Base-by-base conservation (phyloP, 1,140 invertebrate species). In the Battus philenor region DNA sequence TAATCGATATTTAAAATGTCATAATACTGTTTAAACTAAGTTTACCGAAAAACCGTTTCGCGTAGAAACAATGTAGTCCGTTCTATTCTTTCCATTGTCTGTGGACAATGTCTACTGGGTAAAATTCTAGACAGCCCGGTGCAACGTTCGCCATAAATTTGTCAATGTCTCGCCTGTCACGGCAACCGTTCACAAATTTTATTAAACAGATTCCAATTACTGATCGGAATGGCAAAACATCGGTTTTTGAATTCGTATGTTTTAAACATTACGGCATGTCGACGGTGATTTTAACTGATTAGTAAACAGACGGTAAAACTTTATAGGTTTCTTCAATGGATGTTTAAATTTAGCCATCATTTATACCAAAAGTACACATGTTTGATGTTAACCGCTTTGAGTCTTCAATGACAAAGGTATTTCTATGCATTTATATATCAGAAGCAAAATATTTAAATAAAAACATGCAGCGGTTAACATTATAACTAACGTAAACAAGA, bases 141-240 rank as follows among this genome's bases (percentile, higher is more conserved):
- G 16, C 44, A 48, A 34, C 29, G 41, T 20, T 20, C 32, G 41
- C 52, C 46, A 57, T 71, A 74, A 71, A 71, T 71, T 64, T 34
- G 50, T 73, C 68, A 65, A 61, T 51, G 68, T 67, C 63, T 47
- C 34, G 45, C 50, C 50, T 54, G 50, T 62, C 52, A 43, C 30
- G 44, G 50, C 49, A 44, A 44, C 47, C 10, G 50, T 57, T 54
- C 59, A 47, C 47, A 53, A 51, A 65, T 61, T 61, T 66, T 66
- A 68, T 58, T 60, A 62, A 63, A 39, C 53, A 55, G 50, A 32
- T 38, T 53, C 16, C 33, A 31, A 52, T 59, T 44, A 53, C 38
- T 58, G 59, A 57, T 46, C 50, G 41, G 65, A 64, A 68, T 68
- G 44, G 46, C 50, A 56, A 67, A 59, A 53, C 10, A 44, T 45